Base-by-base conservation (phyloP, 53 echinoderm and acorn worm genomes). In the Echinometra lucunter region DNA sequence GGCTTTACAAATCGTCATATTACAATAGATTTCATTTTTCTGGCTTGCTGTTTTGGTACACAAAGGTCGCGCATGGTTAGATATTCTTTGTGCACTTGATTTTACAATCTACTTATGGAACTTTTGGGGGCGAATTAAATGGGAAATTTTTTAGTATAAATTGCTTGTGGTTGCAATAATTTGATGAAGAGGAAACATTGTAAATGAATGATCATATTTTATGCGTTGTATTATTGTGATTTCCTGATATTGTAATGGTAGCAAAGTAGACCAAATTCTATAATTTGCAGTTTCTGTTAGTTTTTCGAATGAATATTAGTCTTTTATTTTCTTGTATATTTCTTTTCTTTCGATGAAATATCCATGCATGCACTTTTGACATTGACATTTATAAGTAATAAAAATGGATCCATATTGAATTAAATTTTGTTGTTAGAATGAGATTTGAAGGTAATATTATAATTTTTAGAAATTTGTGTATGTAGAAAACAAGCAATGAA, bases 91-190 rank as follows among this genome's bases (percentile, higher is more conserved):
- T 78, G 4, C 78, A 6, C 78, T 42, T 4, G 23, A 78, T 78
- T 78, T 78, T 78, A 78, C 78, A 78, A 78, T 78, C 78, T 78
- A 35, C 23, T 78, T 35, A 78, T 78, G 78, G 78, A 40, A 78
- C 40, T 40, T 78, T 78, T 30, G 78, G 21, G 38, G 38, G 38
- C 19, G 78, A 78, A 78, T 78, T 40, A 78, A 38, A 78, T 78
- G 78, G 78, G 78, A 78, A 78, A 78, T 40, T 78, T 78, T 78
- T 78, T 18, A 78, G 42, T 78, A 78, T n/a, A 53, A 38, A 78
- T 42, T 18, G 21, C 23, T 78, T 78, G 78, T 6, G 78, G 78
- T 78, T 78, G 35, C 40, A 19, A 19, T 78, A 5, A 40, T 1
- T 78, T 40, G 78, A 42, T 78, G 78, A 4, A 40, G 42, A 78